These are phyloP conservation scores for Telmatochromis brichardi DNA, from an alignment of 2,113 vertebrate species.

Conservation along the genomic window DNA sequence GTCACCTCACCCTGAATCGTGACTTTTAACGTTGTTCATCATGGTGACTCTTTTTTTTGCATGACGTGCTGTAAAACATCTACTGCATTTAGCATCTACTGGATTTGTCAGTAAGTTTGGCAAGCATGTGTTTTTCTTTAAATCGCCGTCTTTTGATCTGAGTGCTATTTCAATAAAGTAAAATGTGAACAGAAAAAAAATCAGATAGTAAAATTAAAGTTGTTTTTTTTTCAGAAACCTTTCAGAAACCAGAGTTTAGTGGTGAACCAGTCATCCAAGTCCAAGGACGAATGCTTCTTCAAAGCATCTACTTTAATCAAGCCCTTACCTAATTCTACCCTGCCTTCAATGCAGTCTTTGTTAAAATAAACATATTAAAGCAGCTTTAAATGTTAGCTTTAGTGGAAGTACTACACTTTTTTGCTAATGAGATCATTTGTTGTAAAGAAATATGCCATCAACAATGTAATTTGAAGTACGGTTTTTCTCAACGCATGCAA, in stretches of 20 bases:
- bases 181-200: not conserved
- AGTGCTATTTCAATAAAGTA: not conserved
- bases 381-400: not conserved
- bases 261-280: not conserved
- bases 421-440: not conserved
- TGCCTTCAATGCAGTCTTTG: not conserved
- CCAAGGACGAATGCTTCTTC: not conserved
- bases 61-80: not conserved
- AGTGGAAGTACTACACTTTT: not conserved
- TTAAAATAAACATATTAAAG: not conserved
- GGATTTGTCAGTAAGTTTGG: not conserved
- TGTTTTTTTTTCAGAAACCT: accelerated
- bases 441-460: not conserved
- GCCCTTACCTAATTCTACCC: not conserved
- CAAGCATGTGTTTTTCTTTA: not conserved
- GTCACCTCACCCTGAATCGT: not conserved
- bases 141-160: not conserved
- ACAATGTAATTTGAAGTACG: not conserved
- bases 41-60: not conserved
- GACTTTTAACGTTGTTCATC: not conserved
- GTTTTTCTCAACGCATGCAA: not conserved
- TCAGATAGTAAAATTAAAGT: not conserved
- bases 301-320: not conserved
- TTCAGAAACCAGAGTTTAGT: not conserved
- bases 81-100: not conserved